Conservation (phyloP, 2,113 vertebrate genomes). For the Pomatorhinus ruficollis region DNA sequence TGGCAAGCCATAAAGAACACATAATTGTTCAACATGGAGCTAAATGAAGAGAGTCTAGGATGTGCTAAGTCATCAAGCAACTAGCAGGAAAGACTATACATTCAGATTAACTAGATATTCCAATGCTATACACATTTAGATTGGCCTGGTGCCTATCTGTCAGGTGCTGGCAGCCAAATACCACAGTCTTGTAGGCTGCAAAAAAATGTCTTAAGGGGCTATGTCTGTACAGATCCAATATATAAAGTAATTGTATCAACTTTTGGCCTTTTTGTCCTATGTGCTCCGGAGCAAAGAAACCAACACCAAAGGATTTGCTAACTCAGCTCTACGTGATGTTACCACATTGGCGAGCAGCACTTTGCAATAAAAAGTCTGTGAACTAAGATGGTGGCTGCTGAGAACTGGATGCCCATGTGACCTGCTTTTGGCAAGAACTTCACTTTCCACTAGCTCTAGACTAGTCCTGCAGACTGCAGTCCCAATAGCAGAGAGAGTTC, state of each 20-base stretch:
- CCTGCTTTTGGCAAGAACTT: background rate
- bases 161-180: background rate
- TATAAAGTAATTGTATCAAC: background rate
- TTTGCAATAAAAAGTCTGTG: background rate
- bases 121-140: background rate
- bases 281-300: background rate
- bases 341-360: background rate
- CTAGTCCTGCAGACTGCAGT: background rate
- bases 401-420: background rate
- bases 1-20: conserved; percentile 4
- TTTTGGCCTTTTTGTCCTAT: background rate
- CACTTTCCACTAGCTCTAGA: background rate
- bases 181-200: background rate
- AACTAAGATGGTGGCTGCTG: background rate
- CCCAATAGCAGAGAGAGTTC: background rate
- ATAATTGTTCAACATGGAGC: background rate
- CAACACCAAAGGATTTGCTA: background rate
- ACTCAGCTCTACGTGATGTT: background rate
- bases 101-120: conserved; percentile 11
- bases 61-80: conserved; percentile 16
- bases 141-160: background rate
- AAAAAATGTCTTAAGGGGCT: background rate
- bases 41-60: background rate
- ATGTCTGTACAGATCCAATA: background rate
- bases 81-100: conserved; percentile 1